A percentile compares a stretch with the other conserved stretches of the same genome.
Evolutionary conservation across 2,888 invertebrate genomes (phyloP).

Genomic region (Sclerodermus sp.): DNA sequence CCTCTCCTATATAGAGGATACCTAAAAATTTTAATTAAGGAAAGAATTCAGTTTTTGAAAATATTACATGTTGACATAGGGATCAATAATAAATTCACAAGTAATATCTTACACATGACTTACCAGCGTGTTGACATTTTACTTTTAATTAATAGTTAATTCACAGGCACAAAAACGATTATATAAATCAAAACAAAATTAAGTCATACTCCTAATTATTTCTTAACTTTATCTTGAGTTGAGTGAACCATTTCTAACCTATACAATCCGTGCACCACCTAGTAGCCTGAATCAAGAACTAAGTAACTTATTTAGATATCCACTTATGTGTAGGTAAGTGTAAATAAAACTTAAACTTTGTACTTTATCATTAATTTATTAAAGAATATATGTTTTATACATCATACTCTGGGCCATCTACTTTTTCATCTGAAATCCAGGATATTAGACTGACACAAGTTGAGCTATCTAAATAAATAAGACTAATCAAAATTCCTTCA

Average conservation of each 20-base stretch:
- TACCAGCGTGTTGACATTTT: slow-evolving; percentile 44
- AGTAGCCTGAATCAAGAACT: too few relatives aligned
- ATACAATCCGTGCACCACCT: too few relatives aligned
- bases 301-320: too few relatives aligned
- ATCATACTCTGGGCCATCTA: slow-evolving; percentile 71
- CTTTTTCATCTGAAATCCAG: slow-evolving; percentile 69
- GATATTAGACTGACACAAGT: slow-evolving; percentile 65
- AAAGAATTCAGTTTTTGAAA: neutral
- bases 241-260: too few relatives aligned
- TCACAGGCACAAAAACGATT: too few relatives aligned
- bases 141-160: neutral
- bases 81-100: neutral
- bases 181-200: too few relatives aligned
- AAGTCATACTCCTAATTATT: too few relatives aligned
- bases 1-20: slow-evolving; percentile 91
- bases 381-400: slow-evolving; percentile 60
- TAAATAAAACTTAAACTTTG: too few relatives aligned
- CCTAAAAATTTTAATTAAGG: slow-evolving; percentile 58
- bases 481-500: slow-evolving; percentile 67
- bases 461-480: slow-evolving; percentile 72
- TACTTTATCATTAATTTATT: too few relatives aligned
- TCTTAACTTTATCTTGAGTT: too few relatives aligned
- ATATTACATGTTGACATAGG: neutral
- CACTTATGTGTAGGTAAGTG: too few relatives aligned
- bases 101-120: slow-evolving; percentile 4